phyloP scores from a whole-genome alignment of 2,113 vertebrate species.

The Bambusicola thoracicus region DNA sequence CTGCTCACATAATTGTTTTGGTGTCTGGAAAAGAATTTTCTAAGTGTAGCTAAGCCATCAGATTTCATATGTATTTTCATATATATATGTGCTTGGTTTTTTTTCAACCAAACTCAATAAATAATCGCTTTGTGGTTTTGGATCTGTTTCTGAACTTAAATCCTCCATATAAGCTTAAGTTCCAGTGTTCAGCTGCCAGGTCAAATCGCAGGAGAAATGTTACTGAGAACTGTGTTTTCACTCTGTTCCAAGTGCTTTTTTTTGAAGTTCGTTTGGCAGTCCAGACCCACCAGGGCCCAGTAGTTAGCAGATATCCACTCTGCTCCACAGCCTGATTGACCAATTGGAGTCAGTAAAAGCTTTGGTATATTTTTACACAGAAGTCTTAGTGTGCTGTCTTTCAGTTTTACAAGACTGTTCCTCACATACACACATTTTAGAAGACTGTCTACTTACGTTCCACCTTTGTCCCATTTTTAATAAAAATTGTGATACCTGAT shows the following conservation, averaged over 20 bases:
- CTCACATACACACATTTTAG: neutral
- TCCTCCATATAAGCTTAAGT: neutral
- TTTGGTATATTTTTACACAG: neutral
- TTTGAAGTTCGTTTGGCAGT: neutral
- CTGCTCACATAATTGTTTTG: neutral
- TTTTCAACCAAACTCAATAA: neutral
- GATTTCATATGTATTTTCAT: neutral
- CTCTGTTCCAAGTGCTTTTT: neutral
- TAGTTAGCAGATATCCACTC: neutral
- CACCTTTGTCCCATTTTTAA: neutral
- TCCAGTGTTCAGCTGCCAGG: neutral
- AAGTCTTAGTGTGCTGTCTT: neutral
- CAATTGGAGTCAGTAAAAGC: neutral
- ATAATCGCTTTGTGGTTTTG: neutral
- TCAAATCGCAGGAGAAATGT: neutral
- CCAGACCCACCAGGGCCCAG: neutral
- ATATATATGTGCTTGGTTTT: neutral
- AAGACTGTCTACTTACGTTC: neutral
- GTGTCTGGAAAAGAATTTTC: neutral
- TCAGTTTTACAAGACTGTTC: neutral
- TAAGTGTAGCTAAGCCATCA: neutral
- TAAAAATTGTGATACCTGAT: neutral
- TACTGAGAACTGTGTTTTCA: neutral
- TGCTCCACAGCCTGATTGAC: neutral
- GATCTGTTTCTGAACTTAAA: neutral